A percentile compares a stretch with the other conserved stretches of the same genome.
Evolutionary conservation across 2,888 invertebrate genomes (phyloP).

Genomic region (Melinaea marsaeus): DNA sequence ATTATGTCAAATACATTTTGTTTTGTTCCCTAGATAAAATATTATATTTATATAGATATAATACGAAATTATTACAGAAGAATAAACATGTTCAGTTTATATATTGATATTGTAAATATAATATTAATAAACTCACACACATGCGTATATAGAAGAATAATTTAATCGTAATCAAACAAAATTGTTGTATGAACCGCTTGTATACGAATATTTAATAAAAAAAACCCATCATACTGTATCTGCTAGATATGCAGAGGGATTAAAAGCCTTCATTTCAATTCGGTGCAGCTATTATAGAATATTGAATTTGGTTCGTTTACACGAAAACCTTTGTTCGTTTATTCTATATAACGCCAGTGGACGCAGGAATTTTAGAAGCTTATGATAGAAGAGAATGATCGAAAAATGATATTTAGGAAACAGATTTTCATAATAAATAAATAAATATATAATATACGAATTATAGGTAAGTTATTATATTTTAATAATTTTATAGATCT

Average conservation of each 20-base stretch:
- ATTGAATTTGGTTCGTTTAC: constrained; percentile 30
- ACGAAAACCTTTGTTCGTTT: constrained; percentile 30
- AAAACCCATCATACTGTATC: constrained; percentile 8
- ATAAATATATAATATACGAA: background rate
- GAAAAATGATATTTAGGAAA: no score
- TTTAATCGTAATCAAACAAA: background rate
- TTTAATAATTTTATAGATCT: background rate
- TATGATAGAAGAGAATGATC: constrained; percentile 3
- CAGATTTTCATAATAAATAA: background rate
- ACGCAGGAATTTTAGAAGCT: constrained; percentile 11
- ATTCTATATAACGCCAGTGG: constrained; percentile 18
- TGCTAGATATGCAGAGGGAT: constrained; percentile 15
- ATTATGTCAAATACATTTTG: constrained; percentile 2
- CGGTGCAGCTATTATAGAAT: constrained; percentile 24
- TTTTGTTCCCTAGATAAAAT: background rate
- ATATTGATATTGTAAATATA: no score
- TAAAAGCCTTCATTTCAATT: constrained; percentile 28
- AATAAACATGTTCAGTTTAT: no score
- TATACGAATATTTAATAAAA: background rate
- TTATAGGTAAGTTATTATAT: background rate
- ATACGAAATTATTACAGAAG: no score
- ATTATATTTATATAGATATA: no score
- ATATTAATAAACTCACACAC: no score
- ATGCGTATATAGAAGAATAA: no score
- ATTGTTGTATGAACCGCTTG: background rate